Percentiles rank a stretch among this genome's conserved stretches.
Evolutionary conservation across 2,888 invertebrate species (phyloP).

Genomic region (Diadegma fenestrale): DNA sequence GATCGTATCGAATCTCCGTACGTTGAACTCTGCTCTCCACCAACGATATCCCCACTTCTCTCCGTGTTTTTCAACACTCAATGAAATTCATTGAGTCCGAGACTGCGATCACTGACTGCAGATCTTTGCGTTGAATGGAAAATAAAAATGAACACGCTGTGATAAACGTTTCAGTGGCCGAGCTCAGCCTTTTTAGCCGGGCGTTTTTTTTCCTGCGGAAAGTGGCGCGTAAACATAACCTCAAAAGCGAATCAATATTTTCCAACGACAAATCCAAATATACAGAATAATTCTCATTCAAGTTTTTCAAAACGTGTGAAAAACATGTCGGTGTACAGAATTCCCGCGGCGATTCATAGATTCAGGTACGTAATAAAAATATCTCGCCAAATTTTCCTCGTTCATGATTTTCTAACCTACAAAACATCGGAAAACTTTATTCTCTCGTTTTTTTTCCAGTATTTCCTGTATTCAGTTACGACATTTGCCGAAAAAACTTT

Average conservation of each 20-base stretch:
- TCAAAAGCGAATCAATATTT: constrained; percentile 43
- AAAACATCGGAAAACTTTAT: neutral
- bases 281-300: neutral
- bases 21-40: constrained; percentile 10
- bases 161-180: neutral
- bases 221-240: constrained; percentile 50
- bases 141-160: neutral
- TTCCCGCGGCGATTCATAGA: constrained; percentile 65
- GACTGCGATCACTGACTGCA: neutral
- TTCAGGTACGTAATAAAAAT: constrained; percentile 50
- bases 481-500: constrained; percentile 45
- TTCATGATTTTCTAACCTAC: constrained; percentile 18
- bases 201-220: neutral
- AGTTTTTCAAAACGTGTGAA: constrained; percentile 6
- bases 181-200: neutral
- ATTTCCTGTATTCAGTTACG: constrained; percentile 32
- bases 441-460: constrained; percentile 23
- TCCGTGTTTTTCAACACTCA: neutral
- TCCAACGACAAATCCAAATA: neutral
- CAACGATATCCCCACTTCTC: neutral
- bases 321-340: constrained; percentile 71
- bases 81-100: constrained; percentile 12
- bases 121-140: neutral
- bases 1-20: neutral
- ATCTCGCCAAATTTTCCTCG: constrained; percentile 12